Evolutionary conservation across 1,140 invertebrate species (phyloP), one percentile per base, ranked within the genome.

Genomic region (Armadillidium nasatum): DNA sequence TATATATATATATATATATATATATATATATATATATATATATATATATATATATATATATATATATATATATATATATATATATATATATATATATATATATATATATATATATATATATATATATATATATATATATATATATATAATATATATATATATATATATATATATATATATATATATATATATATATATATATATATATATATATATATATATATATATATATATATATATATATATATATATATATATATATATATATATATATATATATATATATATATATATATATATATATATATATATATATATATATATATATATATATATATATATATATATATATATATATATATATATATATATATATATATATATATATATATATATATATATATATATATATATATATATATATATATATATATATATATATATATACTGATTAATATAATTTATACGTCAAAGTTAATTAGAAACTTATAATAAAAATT

Each of bases 21-120:
- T 3, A 33, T n/a, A 33, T 33, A 33, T 33, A 60, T 7, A 60
- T 60, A 60, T 60, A 60, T 60, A 60, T 60, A 60, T 60, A 60
- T 60, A 60, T 21, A 60, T 60, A 60, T 60, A 60, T 60, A 60
- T 60, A 60, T 60, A 60, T 60, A 60, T 60, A 60, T 60, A 60
- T 60, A 60, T 54, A 60, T 60, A 60, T 60, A 60, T 21, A 60
- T 60, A 60, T 60, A 21, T 60, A 60, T 60, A 60, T 60, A 60
- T 60, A 60, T 60, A 60, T 60, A 60, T 60, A 60, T 21, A 60
- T 60, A 60, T 60, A 60, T 21, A 60, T 7, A 60, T 60, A 60
- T 60, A 60, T 60, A 60, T 60, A 60, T 60, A 60, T 60, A 60
- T 60, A 60, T 21, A 60, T 21, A 60, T 60, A 60, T 60, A 60